Conservation (phyloP, 2,113 vertebrate species). For the Periophthalmus modestus region DNA sequence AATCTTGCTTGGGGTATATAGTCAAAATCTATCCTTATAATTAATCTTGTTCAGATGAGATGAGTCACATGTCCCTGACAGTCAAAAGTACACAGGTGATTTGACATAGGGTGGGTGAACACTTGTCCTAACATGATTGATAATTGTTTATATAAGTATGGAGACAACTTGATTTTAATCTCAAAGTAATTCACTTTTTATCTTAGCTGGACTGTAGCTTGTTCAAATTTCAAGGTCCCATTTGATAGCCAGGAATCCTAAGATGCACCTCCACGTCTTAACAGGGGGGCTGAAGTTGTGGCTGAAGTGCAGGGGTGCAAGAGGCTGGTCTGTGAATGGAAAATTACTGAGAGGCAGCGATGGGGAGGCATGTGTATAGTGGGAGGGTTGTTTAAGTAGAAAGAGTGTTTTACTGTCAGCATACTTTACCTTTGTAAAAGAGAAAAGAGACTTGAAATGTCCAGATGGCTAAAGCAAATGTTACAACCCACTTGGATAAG, state of each 20-base stretch:
- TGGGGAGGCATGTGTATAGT: background rate
- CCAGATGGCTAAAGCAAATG: background rate
- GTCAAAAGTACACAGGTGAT: background rate
- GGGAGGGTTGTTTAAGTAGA: conserved; percentile 9
- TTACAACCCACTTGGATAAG: background rate
- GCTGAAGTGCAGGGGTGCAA: background rate
- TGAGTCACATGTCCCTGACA: background rate
- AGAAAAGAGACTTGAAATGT: conserved; percentile 2
- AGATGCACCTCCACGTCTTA: background rate
- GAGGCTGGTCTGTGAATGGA: conserved; percentile 32
- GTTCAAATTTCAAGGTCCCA: background rate
- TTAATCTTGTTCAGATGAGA: background rate
- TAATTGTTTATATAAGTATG: background rate
- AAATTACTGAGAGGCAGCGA: conserved; percentile 58
- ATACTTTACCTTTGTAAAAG: conserved; percentile 14
- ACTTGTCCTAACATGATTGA: background rate
- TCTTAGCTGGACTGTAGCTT: background rate
- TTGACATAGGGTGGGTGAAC: background rate
- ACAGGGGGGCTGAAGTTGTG: background rate
- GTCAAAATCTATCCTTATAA: too few relatives aligned
- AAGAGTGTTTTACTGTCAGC: conserved; percentile 13
- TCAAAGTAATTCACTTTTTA: background rate
- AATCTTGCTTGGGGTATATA: background rate
- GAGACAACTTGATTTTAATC: background rate
- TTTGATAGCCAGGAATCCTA: background rate